phyloP scores from a whole-genome alignment of 2,113 vertebrate genomes.

The Euleptes europaea region DNA sequence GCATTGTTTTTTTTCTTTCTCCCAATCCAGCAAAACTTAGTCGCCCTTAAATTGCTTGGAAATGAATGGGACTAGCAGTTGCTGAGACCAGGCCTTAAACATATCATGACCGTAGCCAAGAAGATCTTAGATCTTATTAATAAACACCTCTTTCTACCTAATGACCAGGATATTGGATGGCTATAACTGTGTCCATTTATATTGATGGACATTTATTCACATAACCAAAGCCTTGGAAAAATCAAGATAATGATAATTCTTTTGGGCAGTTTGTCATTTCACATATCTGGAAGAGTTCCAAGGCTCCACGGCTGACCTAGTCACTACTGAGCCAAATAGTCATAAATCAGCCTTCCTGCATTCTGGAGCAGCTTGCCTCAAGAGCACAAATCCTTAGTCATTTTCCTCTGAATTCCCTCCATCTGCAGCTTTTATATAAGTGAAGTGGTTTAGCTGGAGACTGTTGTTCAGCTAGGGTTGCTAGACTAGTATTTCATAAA shows the following conservation, averaged over 20 bases:
- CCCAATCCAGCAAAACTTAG: background rate
- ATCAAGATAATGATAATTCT: conserved; percentile 41
- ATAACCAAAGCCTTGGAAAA: conserved; percentile 2
- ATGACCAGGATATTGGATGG: background rate
- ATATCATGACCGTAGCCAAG: background rate
- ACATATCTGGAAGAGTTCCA: conserved; percentile 43
- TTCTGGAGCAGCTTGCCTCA: conserved; percentile 20
- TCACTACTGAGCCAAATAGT: background rate
- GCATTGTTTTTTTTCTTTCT: too few relatives aligned
- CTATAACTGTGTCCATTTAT: background rate
- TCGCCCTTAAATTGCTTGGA: background rate
- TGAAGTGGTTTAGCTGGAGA: conserved; percentile 10
- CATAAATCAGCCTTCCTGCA: conserved; percentile 23
- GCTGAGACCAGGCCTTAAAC: background rate
- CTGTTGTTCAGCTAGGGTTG: conserved; percentile 5
- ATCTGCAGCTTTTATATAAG: conserved; percentile 42
- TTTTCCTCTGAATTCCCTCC: conserved; percentile 30
- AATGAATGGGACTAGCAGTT: too few relatives aligned
- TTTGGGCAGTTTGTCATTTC: conserved; percentile 26
- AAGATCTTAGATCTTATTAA: background rate
- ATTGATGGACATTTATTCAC: background rate
- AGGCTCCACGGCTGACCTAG: conserved; percentile 27
- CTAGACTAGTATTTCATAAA: background rate
- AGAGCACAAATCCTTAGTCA: conserved; percentile 35
- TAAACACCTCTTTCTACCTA: background rate